Evolutionary conservation across 2,888 invertebrate genomes (phyloP).

Genomic region (Caenorhabditis afra): DNA sequence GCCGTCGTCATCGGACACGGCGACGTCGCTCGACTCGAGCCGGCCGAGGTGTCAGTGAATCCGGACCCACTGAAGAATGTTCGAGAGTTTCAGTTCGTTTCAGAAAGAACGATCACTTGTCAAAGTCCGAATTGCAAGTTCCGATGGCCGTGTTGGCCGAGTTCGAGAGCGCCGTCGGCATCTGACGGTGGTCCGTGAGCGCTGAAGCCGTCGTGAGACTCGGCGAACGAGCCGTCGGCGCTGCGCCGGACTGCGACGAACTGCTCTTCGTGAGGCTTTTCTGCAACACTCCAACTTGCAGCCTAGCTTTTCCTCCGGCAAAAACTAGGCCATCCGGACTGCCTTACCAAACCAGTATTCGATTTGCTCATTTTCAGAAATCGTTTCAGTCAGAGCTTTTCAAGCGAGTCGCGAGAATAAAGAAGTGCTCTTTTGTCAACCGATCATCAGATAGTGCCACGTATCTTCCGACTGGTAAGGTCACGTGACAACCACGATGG

Average conservation of each 20-base stretch:
- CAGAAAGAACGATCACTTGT: conserved; percentile 8
- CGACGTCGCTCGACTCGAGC: conserved; percentile 42
- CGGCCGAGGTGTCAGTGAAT: conserved; percentile 52
- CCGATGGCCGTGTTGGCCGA: conserved; percentile 53
- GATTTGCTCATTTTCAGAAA: too few species aligned
- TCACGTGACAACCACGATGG: too few species aligned
- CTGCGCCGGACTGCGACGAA: too few species aligned
- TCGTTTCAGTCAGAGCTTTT: neutral
- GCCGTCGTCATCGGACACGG: conserved; percentile 16
- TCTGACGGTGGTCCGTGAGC: conserved; percentile 13
- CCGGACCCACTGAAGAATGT: conserved; percentile 24
- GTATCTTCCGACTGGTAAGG: too few species aligned
- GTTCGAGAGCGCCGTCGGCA: conserved; percentile 47
- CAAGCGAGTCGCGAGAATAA: neutral
- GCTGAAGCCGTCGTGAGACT: conserved; percentile 38
- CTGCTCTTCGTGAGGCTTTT: too few species aligned
- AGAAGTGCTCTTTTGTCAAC: too few species aligned
- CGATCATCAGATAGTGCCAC: too few species aligned
- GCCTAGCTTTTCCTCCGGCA: too few species aligned
- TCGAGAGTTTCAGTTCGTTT: neutral
- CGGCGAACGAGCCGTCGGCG: conserved; percentile 49
- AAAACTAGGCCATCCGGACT: too few species aligned
- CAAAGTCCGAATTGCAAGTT: conserved; percentile 34
- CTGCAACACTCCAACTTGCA: too few species aligned
- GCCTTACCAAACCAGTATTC: too few species aligned